phyloP scores from a whole-genome alignment of 2,797 vertebrate species.

The Astyanax mexicanus region DNA sequence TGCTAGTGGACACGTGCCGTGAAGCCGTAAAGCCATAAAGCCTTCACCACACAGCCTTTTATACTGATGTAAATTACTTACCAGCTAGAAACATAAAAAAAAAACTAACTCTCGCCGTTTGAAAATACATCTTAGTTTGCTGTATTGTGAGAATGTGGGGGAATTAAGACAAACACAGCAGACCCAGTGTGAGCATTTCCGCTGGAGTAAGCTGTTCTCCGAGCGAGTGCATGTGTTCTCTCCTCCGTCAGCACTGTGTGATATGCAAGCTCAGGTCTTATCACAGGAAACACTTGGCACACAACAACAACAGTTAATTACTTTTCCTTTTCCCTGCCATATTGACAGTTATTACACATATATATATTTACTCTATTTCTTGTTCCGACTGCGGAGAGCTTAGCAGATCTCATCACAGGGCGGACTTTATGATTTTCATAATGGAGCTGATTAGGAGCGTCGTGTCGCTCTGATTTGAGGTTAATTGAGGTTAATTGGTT shows the following conservation, averaged over 20 bases:
- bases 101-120: background rate
- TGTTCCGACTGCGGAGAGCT: slow-evolving; percentile 1
- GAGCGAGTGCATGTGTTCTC: background rate
- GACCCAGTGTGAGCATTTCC: background rate
- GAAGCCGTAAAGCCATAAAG: background rate
- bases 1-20: too few species aligned
- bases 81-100: background rate
- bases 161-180: background rate
- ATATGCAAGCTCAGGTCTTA: background rate
- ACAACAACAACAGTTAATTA: slow-evolving; percentile 18
- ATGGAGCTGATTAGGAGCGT: slow-evolving; percentile 21
- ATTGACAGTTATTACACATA: background rate
- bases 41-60: background rate
- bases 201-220: background rate
- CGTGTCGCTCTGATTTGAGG: background rate
- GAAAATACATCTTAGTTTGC: background rate
- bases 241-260: background rate
- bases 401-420: slow-evolving; percentile 11
- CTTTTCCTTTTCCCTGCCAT: background rate
- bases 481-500: slow-evolving; percentile 31
- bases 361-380: slow-evolving; percentile 9
- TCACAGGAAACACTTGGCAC: slow-evolving; percentile 10
- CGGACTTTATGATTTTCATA: slow-evolving; percentile 14
- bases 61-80: background rate
- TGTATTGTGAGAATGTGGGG: background rate